phyloP scores from a whole-genome alignment of 2,113 vertebrate species.

The Scomber scombrus region DNA sequence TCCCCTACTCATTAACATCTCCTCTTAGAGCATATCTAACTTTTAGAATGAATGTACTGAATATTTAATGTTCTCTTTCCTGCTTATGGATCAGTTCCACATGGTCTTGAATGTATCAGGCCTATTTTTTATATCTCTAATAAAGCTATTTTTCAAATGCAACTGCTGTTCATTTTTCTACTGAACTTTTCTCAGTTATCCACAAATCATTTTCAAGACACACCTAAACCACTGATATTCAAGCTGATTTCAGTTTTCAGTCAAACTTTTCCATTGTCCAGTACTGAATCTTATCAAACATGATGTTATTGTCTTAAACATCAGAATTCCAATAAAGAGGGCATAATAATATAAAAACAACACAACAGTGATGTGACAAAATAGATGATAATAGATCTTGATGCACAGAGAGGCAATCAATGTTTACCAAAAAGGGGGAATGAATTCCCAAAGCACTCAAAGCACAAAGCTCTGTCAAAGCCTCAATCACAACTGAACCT shows the following conservation, averaged over 20 bases:
- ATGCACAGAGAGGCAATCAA: no score
- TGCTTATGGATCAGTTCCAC: conserved; percentile 43
- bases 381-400: no score
- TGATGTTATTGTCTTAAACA: not conserved
- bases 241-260: not conserved
- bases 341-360: no score
- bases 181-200: not conserved
- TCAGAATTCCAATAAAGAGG: not conserved
- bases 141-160: conserved; percentile 79
- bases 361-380: no score
- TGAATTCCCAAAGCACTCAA: no score
- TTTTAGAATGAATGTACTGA: conserved; percentile 55
- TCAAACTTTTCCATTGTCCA: not conserved
- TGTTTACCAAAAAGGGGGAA: no score
- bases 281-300: not conserved
- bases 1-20: conserved; percentile 58
- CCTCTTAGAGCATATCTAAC: conserved; percentile 62
- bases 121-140: conserved; percentile 71
- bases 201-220: not conserved
- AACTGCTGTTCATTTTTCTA: conserved; percentile 22
- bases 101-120: conserved; percentile 51
- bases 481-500: no score
- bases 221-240: not conserved
- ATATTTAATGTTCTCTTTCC: conserved; percentile 71
- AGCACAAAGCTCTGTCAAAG: no score